Base-by-base conservation (phyloP, 2,113 vertebrate species). In the Cranoglanis bouderius region DNA sequence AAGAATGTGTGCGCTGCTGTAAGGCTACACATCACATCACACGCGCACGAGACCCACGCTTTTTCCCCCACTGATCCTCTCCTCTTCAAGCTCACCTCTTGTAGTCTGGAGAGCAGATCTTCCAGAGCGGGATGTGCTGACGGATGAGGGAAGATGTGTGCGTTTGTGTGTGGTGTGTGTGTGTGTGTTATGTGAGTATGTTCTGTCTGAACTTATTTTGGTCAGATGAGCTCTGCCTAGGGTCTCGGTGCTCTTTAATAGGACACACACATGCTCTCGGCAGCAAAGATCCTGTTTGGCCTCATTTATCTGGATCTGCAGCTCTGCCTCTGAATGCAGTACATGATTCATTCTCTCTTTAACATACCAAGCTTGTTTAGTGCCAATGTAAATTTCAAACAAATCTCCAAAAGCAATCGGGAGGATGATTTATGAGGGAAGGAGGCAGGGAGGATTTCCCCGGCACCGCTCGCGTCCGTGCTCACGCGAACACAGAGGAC, bases 301-400 rank as follows among this genome's bases (percentile, higher is more conserved):
- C 7, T 32, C 87, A 78, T 89, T 91, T 88, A 89, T 85, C 89
- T 32, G 35, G 65, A 43, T 40, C 14, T 86, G 53, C 51, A 74
- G 43, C 51, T 75, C 82, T 63, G 53, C 77, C 61, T 65, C 80
- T 83, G 53, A 75, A 57, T 70, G 75, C 38, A 53, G 61, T 8
- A 7, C 12, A 8, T 89, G 67, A 91, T 92, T 91, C 88, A 91
- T 92, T 88, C 90, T 89, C 87, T 91, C 82, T 87, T 91, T 85
- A 88, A 89, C 90, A 88, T 91, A 85, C 90, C 86, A 24, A 29
- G 86, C 74, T 86, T 92, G 89, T 88, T 92, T 91, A 91, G 85
- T 85, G 85, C 90, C 88, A 90, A 88, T 82, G 87, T 90, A 90
- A 90, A 93, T 89, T 90, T 90, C 67, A 89, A 91, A 89, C 86